Base-by-base conservation (phyloP, 2,113 vertebrate species). In the Coryphaenoides rupestris region DNA sequence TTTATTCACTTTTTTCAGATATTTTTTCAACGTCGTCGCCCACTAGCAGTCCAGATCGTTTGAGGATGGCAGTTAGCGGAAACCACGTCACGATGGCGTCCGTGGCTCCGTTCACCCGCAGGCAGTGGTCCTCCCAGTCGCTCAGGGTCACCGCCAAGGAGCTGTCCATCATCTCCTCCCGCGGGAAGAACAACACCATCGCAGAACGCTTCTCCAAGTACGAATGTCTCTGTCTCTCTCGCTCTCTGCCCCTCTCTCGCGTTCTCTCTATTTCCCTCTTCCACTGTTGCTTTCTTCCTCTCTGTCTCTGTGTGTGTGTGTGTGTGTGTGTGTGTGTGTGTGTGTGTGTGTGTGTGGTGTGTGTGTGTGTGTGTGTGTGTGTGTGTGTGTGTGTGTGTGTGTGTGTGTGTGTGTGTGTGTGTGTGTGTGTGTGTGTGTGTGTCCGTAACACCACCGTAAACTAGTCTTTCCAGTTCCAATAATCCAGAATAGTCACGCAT, bases 141-240 rank as follows among this genome's bases (percentile, higher is more conserved):
- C 56, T 98, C 72, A 92, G 93, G 68, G 92, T 98, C 82, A 97
- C 96, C 0, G 94, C 95, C 1, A 96, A 91, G 69, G 96, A 98
- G 85, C 86, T 98, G 77, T 96, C 96, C 55, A 91, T 98, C 2
- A 91, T 96, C 65, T 92, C 93, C 56, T 14, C 82, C 33, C 90
- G 82, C 57, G 95, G 91, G 1, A 95, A 93, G 71, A 93, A 91
- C n/a, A 92, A 89, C 0, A 89, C 94, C 73, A 95, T 98, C 0
- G 82, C 87, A 0, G 94, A 98, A 68, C 92, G 93, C 68, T 98
- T 98, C 84, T 95, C 93, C 76, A 98, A 90, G 96, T 98, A 89
- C 90, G 93, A 89, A 54, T 22, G 58, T 21, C 45, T 4, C 49
- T 59, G 21, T 24, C 15, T 23, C 14, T 50, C 17, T 57, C 21